Percentiles rank a stretch among this genome's conserved stretches.
phyloP scores from a whole-genome alignment of 1,140 invertebrate species.

The Brachionus paranguensis region DNA sequence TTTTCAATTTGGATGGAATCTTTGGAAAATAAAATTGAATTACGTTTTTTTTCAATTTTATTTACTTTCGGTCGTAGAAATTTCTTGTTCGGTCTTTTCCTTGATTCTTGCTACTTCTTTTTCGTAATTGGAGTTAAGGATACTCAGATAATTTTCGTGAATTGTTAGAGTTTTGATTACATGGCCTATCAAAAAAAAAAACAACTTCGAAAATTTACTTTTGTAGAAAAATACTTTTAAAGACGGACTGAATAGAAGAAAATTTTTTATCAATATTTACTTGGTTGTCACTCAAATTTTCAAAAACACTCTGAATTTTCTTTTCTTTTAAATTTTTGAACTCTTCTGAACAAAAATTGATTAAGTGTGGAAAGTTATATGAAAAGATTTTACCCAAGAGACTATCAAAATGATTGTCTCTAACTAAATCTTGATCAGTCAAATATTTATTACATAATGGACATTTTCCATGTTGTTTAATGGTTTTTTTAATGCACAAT shows the following conservation, averaged over 20 bases:
- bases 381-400: background rate
- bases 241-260: background rate
- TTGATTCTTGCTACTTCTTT: background rate
- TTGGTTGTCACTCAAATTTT: background rate
- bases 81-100: background rate
- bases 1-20: background rate
- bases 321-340: slow-evolving; percentile 16
- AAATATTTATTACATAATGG: background rate
- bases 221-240: background rate
- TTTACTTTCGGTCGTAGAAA: background rate
- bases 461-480: background rate
- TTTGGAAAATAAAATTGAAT: background rate
- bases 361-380: background rate
- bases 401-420: slow-evolving; percentile 1
- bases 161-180: background rate
- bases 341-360: background rate
- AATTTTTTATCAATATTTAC: background rate
- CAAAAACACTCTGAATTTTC: background rate
- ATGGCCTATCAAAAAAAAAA: background rate
- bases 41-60: background rate
- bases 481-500: background rate
- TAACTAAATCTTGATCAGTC: background rate
- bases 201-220: background rate
- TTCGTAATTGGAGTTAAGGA: background rate
- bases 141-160: background rate